phyloP scores from a whole-genome alignment of 2,888 invertebrate species.

The Cephus rjabovi region DNA sequence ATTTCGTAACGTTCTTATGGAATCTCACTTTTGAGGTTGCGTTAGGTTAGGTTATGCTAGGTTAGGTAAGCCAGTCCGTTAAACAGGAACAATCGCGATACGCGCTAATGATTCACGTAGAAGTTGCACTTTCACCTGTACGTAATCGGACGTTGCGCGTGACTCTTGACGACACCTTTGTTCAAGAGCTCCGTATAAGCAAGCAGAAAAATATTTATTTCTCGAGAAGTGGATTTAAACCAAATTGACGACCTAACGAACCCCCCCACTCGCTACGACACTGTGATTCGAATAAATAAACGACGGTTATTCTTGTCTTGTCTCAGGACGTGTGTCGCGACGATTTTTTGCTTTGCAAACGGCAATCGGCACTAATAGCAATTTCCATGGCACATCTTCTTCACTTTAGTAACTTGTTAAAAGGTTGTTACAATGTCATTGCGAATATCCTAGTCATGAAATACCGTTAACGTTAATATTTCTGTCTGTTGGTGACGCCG shows the following conservation, averaged over 20 bases:
- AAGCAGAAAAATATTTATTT: background rate
- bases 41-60: background rate
- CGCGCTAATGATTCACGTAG: background rate
- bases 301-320: background rate
- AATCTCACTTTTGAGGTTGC: background rate
- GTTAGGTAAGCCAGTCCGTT: background rate
- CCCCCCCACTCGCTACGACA: background rate
- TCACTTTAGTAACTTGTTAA: background rate
- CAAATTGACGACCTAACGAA: background rate
- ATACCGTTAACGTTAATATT: background rate
- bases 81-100: background rate
- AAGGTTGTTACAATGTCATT: background rate
- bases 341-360: background rate
- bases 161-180: constrained; percentile 17
- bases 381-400: background rate
- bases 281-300: background rate
- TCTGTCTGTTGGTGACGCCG: background rate
- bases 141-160: constrained; percentile 26
- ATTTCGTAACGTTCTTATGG: background rate
- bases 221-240: background rate
- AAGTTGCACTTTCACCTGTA: constrained; percentile 32
- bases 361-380: background rate
- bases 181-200: constrained; percentile 1
- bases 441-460: background rate
- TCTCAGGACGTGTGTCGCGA: background rate